phyloP scores from a whole-genome alignment of 2,888 invertebrate species.

The Standfussiana lucernea region DNA sequence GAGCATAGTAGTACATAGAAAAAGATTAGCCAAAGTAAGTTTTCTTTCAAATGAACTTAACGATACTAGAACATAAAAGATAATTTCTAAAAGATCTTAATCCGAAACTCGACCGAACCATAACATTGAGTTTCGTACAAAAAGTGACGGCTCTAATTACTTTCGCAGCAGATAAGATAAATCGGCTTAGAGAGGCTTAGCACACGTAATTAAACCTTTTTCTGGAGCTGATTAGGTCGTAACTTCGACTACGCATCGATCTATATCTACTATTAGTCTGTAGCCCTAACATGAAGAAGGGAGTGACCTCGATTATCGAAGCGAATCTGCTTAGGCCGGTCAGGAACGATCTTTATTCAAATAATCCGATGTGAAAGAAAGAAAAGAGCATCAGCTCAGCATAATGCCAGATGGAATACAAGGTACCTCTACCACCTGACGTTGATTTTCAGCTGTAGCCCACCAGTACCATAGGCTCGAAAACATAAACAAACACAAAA shows the following conservation, averaged over 20 bases:
- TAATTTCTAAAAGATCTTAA: slow-evolving; percentile 11
- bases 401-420: too few relatives aligned
- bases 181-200: slow-evolving; percentile 44
- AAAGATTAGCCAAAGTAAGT: background rate
- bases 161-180: slow-evolving; percentile 60
- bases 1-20: background rate
- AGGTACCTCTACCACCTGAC: background rate
- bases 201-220: slow-evolving; percentile 55
- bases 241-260: slow-evolving; percentile 22
- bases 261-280: slow-evolving; percentile 10
- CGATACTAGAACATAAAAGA: background rate
- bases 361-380: background rate
- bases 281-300: background rate
- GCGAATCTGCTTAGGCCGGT: background rate
- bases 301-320: background rate
- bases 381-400: background rate
- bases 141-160: slow-evolving; percentile 62
- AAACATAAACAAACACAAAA: background rate
- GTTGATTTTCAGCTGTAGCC: background rate
- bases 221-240: slow-evolving; percentile 38
- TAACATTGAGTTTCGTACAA: slow-evolving; percentile 42
- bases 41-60: background rate
- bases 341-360: background rate
- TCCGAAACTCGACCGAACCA: slow-evolving; percentile 11
- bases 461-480: background rate